phyloP scores from a whole-genome alignment of 2,113 vertebrate genomes.

The Dipodomys spectabilis region DNA sequence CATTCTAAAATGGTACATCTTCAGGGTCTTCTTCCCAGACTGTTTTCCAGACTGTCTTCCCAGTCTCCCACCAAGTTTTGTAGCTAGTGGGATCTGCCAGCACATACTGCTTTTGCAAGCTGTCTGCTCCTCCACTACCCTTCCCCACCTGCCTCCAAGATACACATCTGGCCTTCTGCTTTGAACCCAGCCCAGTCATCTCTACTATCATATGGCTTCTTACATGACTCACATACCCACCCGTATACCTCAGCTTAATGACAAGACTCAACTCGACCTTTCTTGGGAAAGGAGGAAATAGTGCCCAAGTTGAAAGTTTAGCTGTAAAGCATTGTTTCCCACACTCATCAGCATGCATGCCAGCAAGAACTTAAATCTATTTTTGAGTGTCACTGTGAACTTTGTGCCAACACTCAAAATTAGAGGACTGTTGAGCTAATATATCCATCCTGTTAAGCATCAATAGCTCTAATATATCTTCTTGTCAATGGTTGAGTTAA shows the following conservation, averaged over 20 bases:
- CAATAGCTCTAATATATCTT: background rate
- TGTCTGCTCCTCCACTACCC: background rate
- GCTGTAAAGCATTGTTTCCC: background rate
- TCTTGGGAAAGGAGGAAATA: background rate
- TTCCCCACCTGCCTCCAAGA: background rate
- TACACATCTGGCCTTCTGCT: conserved; percentile 25
- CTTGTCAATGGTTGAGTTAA: background rate
- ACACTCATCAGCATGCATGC: background rate
- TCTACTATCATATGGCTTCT: background rate
- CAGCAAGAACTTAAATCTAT: background rate
- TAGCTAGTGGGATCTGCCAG: background rate
- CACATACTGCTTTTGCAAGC: background rate
- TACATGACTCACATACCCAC: background rate
- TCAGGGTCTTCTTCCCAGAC: background rate
- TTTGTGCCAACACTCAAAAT: background rate
- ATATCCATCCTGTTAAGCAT: background rate
- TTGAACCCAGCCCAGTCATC: background rate
- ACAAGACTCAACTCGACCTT: conserved; percentile 53
- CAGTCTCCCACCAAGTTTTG: background rate
- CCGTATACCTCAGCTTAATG: background rate
- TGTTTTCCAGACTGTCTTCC: background rate
- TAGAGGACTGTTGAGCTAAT: background rate
- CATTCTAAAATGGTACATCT: background rate
- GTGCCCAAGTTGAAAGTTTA: background rate
- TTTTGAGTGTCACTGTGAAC: background rate